Evolutionary conservation across 2,888 invertebrate genomes (phyloP), one percentile per base, ranked within the genome.

Genomic region (Pachliopta kotzebuea): DNA sequence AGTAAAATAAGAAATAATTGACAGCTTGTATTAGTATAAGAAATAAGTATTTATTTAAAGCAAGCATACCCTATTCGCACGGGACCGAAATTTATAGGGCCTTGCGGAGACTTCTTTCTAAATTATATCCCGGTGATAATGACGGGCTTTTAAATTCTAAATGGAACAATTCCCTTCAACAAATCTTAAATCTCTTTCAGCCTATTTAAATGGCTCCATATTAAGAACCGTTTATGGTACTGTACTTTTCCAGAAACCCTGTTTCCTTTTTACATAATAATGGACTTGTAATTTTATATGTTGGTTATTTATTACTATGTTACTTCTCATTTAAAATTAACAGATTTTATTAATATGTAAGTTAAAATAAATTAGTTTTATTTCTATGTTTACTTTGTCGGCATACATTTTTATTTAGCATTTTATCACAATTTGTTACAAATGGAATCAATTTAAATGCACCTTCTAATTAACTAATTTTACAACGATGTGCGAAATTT

Each of bases 81-180:
- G 90, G 88, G 88, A 86, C 84, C 85, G 86, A 87, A 88, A 90
- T 91, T 91, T 90, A 90, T 90, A 84, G 88, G 86, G 86, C 86
- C 86, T 83, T 85, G 87, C 84, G 87, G 90, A 91, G 91, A 90
- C 90, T 88, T 90, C 84, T 75, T 86, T 75, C 83, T 90, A 90
- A 91, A 88, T 91, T 89, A 91, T 91, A 88, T 86, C 79, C 84
- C 84, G 79, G 81, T 88, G 91, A 90, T 91, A 90, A 89, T 90
- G 87, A 90, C 89, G 90, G 88, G 90, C 91, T 91, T 91, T 91
- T 90, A 90, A 90, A 91, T 90, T 88, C 87, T 86, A 90, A 91
- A 90, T 90, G 90, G 90, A 86, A 87, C 91, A 90, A 90, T 90
- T 90, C 88, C 89, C 86, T 86, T 81, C 80, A 79, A 85, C 86